Evolutionary conservation across 2,888 invertebrate genomes (phyloP), one percentile per base, ranked within the genome.

Genomic region (Plutella xylostella): DNA sequence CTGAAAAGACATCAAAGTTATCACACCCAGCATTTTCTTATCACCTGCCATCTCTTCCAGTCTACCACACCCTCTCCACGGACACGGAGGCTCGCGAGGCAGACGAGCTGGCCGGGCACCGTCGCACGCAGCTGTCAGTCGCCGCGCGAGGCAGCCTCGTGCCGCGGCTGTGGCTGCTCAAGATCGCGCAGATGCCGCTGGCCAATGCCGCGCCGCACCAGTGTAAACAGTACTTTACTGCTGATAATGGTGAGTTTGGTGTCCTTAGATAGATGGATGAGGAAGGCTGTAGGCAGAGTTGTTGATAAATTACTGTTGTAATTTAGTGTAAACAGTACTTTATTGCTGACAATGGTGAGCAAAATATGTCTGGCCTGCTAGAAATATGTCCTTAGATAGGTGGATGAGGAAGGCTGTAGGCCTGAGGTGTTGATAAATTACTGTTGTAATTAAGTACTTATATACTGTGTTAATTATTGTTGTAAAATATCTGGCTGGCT

Each of bases 251-350:
- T 70, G 63, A 78, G 55, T 48, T 28, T 17, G 5, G 9, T 18
- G 20, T 7, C 14, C 4, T 3, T 22, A 5, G 22, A 22, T 22
- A 22, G 22, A 22, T 22, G 22, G 22, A 22, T 22, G 6, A 9
- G 9, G 9, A 22, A 22, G 9, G 6, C 22, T 22, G 9, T 22
- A 6, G 22, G 9, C 22, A 22, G 22, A n/a, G n/a, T n/a, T n/a
- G n/a, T n/a, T n/a, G n/a, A n/a, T n/a, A n/a, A n/a, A n/a, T n/a
- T n/a, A n/a, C n/a, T n/a, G n/a, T n/a, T n/a, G n/a, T n/a, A n/a
- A n/a, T n/a, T n/a, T n/a, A 90, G 14, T 94, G 94, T 58, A 69
- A 92, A 34, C 94, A 94, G 68, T 93, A 92, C 60, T 88, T 86
- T 58, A 88, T 87, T 0, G 85, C 85, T 6, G 60, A 71, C 3